These are phyloP conservation scores for Ladona fulva DNA, from an alignment of 1,140 invertebrate genomes.

Conservation along the genomic window DNA sequence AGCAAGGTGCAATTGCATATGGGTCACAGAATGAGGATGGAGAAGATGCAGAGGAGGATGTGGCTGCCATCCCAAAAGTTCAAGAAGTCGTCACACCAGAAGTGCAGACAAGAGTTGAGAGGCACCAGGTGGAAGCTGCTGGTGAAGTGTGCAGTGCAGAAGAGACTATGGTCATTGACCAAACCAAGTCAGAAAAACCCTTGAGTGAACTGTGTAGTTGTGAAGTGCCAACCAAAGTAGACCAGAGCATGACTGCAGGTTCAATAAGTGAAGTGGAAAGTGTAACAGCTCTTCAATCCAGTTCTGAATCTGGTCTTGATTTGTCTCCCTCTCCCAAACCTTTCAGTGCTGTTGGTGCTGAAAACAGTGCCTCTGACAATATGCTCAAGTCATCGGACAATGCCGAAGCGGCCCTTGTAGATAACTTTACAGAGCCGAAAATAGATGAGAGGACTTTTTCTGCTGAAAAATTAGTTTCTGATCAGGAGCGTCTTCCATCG, in stretches of 20 bases:
- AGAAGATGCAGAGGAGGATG: constrained; percentile 21
- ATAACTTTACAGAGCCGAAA: neutral
- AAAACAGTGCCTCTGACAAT: neutral
- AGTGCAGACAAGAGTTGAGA: constrained; percentile 15
- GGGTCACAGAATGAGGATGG: constrained; percentile 30
- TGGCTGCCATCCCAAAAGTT: neutral
- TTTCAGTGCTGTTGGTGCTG: neutral
- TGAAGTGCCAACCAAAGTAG: neutral
- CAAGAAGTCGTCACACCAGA: constrained; percentile 23
- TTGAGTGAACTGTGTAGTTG: neutral
- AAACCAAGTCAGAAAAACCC: constrained; percentile 26
- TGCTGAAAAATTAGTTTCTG: neutral
- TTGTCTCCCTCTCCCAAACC: neutral
- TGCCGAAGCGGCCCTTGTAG: neutral
- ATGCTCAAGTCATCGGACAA: neutral
- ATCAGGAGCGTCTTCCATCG: neutral
- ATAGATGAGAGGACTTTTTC: neutral
- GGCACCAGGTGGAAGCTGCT: constrained; percentile 35
- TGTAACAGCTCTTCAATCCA: neutral
- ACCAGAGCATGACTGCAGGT: neutral
- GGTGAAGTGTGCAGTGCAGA: constrained; percentile 41
- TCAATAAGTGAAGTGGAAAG: neutral
- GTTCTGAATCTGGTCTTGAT: neutral
- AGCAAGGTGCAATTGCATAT: constrained; percentile 27
- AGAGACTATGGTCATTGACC: constrained; percentile 39